phyloP scores from a whole-genome alignment of 2,888 invertebrate genomes.

The Caenorhabditis macrosperma region DNA sequence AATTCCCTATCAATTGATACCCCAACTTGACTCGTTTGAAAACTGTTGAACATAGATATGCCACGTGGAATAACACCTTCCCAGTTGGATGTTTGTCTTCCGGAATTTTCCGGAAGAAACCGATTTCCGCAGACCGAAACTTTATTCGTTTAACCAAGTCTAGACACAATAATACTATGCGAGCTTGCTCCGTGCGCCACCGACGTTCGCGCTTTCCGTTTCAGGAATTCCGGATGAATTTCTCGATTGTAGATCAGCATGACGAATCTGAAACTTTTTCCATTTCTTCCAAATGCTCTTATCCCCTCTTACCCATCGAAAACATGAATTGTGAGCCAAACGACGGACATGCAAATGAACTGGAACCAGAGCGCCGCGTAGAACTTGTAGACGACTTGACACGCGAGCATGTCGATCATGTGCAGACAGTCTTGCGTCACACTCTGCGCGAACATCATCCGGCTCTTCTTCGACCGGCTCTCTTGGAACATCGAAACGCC shows the following conservation, averaged over 20 bases:
- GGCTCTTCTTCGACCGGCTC: slow-evolving; percentile 3
- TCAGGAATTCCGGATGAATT: slow-evolving; percentile 21
- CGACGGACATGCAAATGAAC: slow-evolving; percentile 56
- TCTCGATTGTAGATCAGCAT: slow-evolving; percentile 43
- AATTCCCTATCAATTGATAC: too few species aligned
- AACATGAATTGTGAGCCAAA: slow-evolving; percentile 59
- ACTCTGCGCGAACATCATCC: slow-evolving; percentile 55
- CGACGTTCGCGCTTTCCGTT: not conserved
- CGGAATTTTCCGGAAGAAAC: too few species aligned
- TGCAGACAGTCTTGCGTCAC: slow-evolving; percentile 59
- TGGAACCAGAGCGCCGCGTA: slow-evolving; percentile 58
- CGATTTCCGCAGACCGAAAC: too few species aligned
- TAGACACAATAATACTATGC: not conserved
- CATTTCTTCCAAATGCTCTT: too few species aligned
- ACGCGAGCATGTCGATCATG: slow-evolving; percentile 54
- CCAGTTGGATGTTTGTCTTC: too few species aligned
- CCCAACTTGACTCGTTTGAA: too few species aligned
- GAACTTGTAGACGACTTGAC: slow-evolving; percentile 60
- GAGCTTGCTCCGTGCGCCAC: too few species aligned
- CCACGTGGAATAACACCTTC: too few species aligned
- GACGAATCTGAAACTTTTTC: slow-evolving; percentile 16
- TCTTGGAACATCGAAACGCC: not conserved
- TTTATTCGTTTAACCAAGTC: slow-evolving; percentile 11
- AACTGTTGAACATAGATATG: too few species aligned
- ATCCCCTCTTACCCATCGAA: slow-evolving; percentile 61